Evolutionary conservation across 2,113 vertebrate species (phyloP), one percentile per base, ranked within the genome.

Genomic region (Chloroceryle aenea): DNA sequence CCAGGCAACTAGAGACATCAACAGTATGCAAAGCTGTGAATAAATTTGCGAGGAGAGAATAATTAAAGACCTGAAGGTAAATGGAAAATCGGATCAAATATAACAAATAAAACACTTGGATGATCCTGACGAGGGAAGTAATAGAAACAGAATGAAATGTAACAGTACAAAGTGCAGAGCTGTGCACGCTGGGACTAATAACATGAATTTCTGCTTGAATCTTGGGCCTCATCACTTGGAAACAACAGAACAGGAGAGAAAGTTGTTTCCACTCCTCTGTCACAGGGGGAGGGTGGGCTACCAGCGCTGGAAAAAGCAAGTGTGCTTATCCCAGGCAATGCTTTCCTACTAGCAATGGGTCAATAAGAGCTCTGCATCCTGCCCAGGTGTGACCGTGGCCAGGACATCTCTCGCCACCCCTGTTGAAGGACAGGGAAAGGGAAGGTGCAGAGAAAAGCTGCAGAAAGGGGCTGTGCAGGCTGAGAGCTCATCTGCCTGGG

Each of bases 31-130:
- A 69, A 91, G 67, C 90, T 90, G 48, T 15, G 79, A 95, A 96
- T 83, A 93, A 83, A 95, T 93, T 86, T 90, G 79, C 1, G 10
- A 80, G 90, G 67, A 76, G 82, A 90, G 78, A 93, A 95, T 93
- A 97, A 96, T 96, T 96, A 95, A 96, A 93, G 90, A 97, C 92
- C 88, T 84, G 15, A 90, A 97, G 88, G 92, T 94, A 96, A 97
- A 90, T 88, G 94, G 82, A 88, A 95, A 95, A 94, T 87, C 4
- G 50, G 94, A 93, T 94, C 82, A 92, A 92, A 88, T 92, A 55
- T 73, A 93, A 85, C 85, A 96, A 95, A 93, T 92, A 94, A 92
- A 94, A 85, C 85, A 88, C 90, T 93, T 7, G 19, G 85, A 90
- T 93, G 90, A 90, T 88, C 90, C 90, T 94, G 85, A 85, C 0